A percentile compares a stretch with the other conserved stretches of the same genome.
These are phyloP conservation scores for Pelobates fuscus DNA, from an alignment of 2,113 vertebrate species.

Conservation along the genomic window DNA sequence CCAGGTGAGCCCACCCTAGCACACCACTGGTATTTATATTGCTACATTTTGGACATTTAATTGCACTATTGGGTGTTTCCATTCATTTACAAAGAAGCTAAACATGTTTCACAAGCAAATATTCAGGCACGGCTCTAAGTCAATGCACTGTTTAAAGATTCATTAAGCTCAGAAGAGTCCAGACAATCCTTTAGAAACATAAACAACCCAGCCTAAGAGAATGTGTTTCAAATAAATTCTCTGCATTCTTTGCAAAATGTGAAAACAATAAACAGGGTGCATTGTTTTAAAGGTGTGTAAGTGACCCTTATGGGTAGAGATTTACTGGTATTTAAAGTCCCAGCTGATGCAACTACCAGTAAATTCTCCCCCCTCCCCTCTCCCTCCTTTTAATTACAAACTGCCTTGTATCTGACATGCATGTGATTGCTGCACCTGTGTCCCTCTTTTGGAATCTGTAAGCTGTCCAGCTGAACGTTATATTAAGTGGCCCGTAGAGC, in stretches of 20 bases:
- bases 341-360: slow-evolving; percentile 28
- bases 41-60: too few relatives aligned
- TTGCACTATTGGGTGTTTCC: too few relatives aligned
- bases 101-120: too few relatives aligned
- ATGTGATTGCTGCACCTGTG: slow-evolving; percentile 36
- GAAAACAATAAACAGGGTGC: slow-evolving; percentile 35
- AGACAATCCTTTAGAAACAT: slow-evolving; percentile 5
- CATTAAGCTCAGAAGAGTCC: not conserved
- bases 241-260: slow-evolving; percentile 12
- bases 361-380: not conserved
- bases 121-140: too few relatives aligned
- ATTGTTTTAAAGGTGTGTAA: slow-evolving; percentile 12
- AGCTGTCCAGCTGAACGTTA: too few relatives aligned
- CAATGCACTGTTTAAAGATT: not conserved
- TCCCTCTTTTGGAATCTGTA: too few relatives aligned
- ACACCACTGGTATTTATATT: too few relatives aligned
- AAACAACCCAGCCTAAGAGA: not conserved
- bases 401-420: not conserved
- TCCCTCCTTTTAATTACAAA: slow-evolving; percentile 14
- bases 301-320: slow-evolving; percentile 14
- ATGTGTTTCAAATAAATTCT: slow-evolving; percentile 19
- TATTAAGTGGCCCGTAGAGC: slow-evolving; percentile 2
- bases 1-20: too few relatives aligned
- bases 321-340: slow-evolving; percentile 25
- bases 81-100: too few relatives aligned